Evolutionary conservation across 2,797 vertebrate genomes (phyloP).

Genomic region (Oreortyx pictus): DNA sequence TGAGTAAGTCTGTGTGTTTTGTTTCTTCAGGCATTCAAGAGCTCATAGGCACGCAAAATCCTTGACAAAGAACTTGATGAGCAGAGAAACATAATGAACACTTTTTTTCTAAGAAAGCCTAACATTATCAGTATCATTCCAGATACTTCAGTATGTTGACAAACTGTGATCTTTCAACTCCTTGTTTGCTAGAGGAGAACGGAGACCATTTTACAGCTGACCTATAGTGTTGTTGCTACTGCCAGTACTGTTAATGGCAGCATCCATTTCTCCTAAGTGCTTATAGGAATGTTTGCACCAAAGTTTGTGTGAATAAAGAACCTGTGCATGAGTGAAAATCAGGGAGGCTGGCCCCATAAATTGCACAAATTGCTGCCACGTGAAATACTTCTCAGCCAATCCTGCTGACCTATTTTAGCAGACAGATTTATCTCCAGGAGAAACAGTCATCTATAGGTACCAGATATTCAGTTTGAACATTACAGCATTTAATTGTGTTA

Average conservation of each 20-base stretch:
- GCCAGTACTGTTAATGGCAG: not conserved
- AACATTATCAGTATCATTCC: not conserved
- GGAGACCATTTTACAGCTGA: not conserved
- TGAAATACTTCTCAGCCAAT: not conserved
- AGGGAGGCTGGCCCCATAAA: not conserved
- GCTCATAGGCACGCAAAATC: not conserved
- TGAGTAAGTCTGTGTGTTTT: constrained; percentile 84
- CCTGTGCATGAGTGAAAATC: not conserved
- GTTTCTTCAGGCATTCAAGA: not conserved
- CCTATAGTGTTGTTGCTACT: not conserved
- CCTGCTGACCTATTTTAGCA: not conserved
- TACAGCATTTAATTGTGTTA: constrained; percentile 21
- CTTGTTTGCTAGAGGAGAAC: not conserved
- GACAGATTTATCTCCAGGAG: not conserved
- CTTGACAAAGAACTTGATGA: not conserved
- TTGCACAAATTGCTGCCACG: not conserved
- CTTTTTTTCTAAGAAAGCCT: not conserved
- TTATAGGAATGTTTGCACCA: not conserved
- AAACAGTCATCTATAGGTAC: not conserved
- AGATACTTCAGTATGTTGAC: not conserved
- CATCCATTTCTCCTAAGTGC: not conserved
- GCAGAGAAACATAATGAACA: not conserved
- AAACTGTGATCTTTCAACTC: not conserved
- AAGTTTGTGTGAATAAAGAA: not conserved
- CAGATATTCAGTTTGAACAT: not conserved